These are phyloP conservation scores for Tiaroga cobitis DNA, from an alignment of 2,797 vertebrate genomes.

Conservation along the genomic window DNA sequence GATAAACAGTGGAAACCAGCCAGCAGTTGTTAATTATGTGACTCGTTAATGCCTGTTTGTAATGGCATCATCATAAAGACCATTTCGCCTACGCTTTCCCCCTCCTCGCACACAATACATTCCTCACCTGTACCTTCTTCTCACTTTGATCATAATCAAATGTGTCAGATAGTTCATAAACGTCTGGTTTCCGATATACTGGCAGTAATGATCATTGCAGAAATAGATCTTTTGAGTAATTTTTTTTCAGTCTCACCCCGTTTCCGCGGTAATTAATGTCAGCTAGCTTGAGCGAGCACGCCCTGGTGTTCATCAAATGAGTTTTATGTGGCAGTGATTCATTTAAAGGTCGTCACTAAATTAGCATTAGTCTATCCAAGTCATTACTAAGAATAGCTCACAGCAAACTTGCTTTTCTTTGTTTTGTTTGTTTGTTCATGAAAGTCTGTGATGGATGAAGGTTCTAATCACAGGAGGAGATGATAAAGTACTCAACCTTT, in stretches of 20 bases:
- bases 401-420: slow-evolving; percentile 8
- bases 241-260: slow-evolving; percentile 35
- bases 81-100: background rate
- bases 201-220: slow-evolving; percentile 47
- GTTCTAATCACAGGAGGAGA: slow-evolving; percentile 29
- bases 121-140: slow-evolving; percentile 7
- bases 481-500: slow-evolving; percentile 26
- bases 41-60: slow-evolving; percentile 31
- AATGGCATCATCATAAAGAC: slow-evolving; percentile 24
- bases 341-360: slow-evolving; percentile 56
- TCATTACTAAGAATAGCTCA: slow-evolving; percentile 51
- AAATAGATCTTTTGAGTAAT: slow-evolving; percentile 33
- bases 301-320: slow-evolving; percentile 52
- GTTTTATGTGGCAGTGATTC: slow-evolving; percentile 57
- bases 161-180: slow-evolving; percentile 43
- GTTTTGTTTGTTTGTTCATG: slow-evolving; percentile 35
- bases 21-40: slow-evolving; percentile 41
- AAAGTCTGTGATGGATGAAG: slow-evolving; percentile 37
- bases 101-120: background rate
- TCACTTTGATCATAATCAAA: slow-evolving; percentile 31
- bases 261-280: slow-evolving; percentile 52
- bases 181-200: slow-evolving; percentile 40
- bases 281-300: slow-evolving; percentile 41
- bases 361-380: slow-evolving; percentile 52
- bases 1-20: slow-evolving; percentile 22